These are phyloP conservation scores for Enteromius viviparus DNA, from an alignment of 2,797 vertebrate genomes.

Conservation along the genomic window DNA sequence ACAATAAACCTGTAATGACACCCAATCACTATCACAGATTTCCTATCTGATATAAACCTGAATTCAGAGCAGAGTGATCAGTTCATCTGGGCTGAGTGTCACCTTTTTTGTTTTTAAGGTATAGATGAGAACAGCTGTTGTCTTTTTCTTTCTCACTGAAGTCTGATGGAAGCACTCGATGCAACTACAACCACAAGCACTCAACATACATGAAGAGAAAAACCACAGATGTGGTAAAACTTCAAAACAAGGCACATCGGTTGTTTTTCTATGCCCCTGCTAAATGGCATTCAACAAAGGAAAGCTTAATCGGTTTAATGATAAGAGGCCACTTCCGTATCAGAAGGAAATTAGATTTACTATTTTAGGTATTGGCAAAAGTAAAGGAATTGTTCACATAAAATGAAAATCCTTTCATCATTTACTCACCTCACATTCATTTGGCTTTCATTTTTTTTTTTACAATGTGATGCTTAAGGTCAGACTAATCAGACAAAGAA, in stretches of 20 bases:
- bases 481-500: neutral
- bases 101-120: neutral
- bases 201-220: conserved; percentile 40
- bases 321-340: neutral
- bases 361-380: neutral
- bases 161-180: conserved; percentile 39
- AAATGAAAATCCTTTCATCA: neutral
- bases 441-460: neutral
- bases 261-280: conserved; percentile 12
- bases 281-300: conserved; percentile 13
- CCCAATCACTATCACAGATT: neutral
- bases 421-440: neutral
- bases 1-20: neutral
- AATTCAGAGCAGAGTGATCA: neutral
- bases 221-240: conserved; percentile 43
- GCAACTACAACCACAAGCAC: conserved; percentile 27
- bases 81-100: neutral
- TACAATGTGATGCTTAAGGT: neutral
- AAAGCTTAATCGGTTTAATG: conserved; percentile 2
- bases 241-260: conserved; percentile 39
- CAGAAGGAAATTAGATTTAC: neutral
- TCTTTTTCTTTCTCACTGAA: conserved; percentile 26
- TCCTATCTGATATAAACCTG: neutral
- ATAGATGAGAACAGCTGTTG: conserved; percentile 13
- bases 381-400: neutral